phyloP scores from a whole-genome alignment of 2,113 vertebrate genomes.

The Tragelaphus strepsiceros region DNA sequence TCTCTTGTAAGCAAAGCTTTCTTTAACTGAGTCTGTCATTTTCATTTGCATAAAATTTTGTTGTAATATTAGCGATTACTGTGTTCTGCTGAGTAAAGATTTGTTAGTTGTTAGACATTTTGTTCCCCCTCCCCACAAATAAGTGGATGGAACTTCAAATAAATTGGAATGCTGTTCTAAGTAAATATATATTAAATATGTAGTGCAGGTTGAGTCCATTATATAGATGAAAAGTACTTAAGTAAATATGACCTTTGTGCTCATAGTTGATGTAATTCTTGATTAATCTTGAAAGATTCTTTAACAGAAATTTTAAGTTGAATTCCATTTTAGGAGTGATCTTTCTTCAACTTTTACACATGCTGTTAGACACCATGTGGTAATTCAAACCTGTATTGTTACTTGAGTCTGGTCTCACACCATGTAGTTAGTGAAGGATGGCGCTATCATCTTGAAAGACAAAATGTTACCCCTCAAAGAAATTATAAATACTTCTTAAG shows the following conservation, averaged over 20 bases:
- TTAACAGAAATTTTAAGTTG: neutral
- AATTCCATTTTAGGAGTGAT: neutral
- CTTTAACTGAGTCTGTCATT: neutral
- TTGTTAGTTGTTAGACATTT: neutral
- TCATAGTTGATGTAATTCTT: constrained; percentile 3
- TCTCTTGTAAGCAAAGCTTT: neutral
- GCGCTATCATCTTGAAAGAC: neutral
- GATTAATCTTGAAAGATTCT: neutral
- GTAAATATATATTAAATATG: neutral
- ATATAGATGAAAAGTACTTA: neutral
- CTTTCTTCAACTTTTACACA: neutral
- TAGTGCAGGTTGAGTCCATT: neutral
- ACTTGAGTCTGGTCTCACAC: neutral
- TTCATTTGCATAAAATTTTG: neutral
- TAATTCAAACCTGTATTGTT: neutral
- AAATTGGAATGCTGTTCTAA: neutral
- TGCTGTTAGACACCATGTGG: neutral
- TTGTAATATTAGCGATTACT: neutral
- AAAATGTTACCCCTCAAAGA: neutral
- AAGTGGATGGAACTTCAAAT: neutral
- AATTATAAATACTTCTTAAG: neutral
- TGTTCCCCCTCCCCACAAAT: neutral
- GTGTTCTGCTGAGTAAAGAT: neutral
- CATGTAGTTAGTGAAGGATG: neutral
- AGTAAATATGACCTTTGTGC: neutral